Percentiles rank a stretch among this genome's conserved stretches.
Conservation (phyloP, 2,888 invertebrate genomes). For the Augochlorella aurata region DNA sequence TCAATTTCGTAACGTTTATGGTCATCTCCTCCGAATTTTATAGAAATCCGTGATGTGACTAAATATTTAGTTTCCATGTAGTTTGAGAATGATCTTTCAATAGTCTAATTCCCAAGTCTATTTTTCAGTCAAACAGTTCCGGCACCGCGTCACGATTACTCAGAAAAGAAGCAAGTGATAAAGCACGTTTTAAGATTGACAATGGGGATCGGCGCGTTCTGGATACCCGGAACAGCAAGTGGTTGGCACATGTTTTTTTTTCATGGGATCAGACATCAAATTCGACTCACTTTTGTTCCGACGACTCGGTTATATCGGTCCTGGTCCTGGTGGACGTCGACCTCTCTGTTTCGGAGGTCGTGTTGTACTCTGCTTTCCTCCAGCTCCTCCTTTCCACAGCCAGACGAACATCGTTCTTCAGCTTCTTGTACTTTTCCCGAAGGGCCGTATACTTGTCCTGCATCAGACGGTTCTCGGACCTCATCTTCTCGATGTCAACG, state of each 20-base stretch:
- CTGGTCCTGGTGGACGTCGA: conserved; percentile 87
- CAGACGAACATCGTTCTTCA: conserved; percentile 91
- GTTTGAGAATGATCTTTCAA: too few relatives aligned
- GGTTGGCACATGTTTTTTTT: conserved; percentile 12
- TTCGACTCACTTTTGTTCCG: conserved; percentile 80
- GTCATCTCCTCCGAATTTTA: too few relatives aligned
- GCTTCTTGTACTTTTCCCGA: conserved; percentile 90
- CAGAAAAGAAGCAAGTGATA: too few relatives aligned
- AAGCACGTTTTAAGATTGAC: too few relatives aligned
- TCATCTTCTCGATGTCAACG: conserved; percentile 85
- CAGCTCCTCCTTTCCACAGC: conserved; percentile 89
- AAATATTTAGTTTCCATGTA: too few relatives aligned
- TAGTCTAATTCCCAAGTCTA: too few relatives aligned
- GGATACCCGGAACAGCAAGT: conserved; percentile 9
- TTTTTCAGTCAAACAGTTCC: too few relatives aligned
- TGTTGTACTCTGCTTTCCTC: conserved; percentile 83
- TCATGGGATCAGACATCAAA: neutral
- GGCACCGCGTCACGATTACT: too few relatives aligned
- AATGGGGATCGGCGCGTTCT: too few relatives aligned
- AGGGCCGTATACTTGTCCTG: conserved; percentile 91
- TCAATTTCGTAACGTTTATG: too few relatives aligned
- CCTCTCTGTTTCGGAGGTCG: conserved; percentile 91
- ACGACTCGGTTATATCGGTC: conserved; percentile 83
- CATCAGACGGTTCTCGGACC: conserved; percentile 87
- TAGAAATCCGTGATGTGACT: too few relatives aligned